These are phyloP conservation scores for Ichneumoninae sp. DNA, from an alignment of 2,888 invertebrate species.

Conservation along the genomic window DNA sequence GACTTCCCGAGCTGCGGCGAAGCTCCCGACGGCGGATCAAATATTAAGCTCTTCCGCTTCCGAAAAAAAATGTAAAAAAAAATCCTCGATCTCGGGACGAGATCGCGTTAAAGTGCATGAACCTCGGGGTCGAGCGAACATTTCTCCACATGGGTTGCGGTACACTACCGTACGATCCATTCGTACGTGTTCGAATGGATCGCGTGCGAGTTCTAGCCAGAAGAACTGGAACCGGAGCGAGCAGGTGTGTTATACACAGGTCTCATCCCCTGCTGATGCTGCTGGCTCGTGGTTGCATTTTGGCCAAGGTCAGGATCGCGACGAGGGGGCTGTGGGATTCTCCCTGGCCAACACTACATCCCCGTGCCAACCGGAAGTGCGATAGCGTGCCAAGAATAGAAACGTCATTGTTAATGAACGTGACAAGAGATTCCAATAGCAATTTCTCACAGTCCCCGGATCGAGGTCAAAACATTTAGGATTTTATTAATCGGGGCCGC, in stretches of 20 bases:
- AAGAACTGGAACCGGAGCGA: conserved; percentile 18
- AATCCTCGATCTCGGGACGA: conserved; percentile 41
- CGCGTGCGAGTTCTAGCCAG: conserved; percentile 48
- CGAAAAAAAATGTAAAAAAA: conserved; percentile 18
- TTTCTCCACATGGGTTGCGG: not conserved
- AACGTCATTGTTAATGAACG: conserved; percentile 26
- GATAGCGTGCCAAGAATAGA: conserved; percentile 60
- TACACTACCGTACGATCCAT: not conserved
- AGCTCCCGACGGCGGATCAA: not conserved
- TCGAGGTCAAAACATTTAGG: not conserved
- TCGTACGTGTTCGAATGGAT: conserved; percentile 32
- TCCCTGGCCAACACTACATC: conserved; percentile 43
- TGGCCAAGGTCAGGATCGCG: conserved; percentile 63
- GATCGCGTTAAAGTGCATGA: conserved; percentile 53
- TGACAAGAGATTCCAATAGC: not conserved
- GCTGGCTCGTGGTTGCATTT: conserved; percentile 54
- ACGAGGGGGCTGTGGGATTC: conserved; percentile 3
- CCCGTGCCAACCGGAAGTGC: conserved; percentile 60
- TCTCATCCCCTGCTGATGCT: conserved; percentile 45
- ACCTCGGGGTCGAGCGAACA: conserved; percentile 38
- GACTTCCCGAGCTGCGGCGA: not conserved
- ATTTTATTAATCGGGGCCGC: not conserved
- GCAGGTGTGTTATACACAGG: conserved; percentile 41
- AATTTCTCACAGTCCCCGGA: not conserved
- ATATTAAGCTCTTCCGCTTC: not conserved